These are phyloP conservation scores for Aurelia aurita complex sp. Pacific DNA, from an alignment of 30 jellyfish, hydroid and myxozoan genomes.

Conservation along the genomic window DNA sequence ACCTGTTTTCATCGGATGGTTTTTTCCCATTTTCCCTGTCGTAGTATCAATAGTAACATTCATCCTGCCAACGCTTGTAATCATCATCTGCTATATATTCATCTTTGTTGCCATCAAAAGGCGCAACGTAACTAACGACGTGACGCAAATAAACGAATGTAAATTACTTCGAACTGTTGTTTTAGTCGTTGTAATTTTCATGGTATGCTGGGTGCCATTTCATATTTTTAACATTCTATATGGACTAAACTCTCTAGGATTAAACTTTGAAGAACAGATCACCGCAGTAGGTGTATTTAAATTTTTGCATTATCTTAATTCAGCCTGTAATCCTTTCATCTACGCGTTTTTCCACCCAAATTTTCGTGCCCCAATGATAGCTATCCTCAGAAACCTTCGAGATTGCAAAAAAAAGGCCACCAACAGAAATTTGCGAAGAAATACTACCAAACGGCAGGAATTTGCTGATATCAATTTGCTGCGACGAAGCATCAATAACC, in stretches of 20 bases:
- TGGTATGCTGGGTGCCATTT: background rate
- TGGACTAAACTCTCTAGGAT: background rate
- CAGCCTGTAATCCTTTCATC: constrained; percentile 37
- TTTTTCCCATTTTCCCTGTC: background rate
- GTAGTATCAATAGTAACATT: background rate
- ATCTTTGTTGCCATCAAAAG: background rate
- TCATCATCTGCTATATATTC: background rate
- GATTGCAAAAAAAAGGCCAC: too few species aligned
- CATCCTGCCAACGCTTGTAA: background rate
- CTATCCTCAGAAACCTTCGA: too few species aligned
- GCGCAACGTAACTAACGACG: background rate
- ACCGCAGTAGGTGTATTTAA: background rate
- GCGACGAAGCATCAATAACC: too few species aligned
- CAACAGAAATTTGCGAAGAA: too few species aligned
- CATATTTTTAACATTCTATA: background rate
- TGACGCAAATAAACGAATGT: background rate
- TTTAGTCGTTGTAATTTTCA: background rate
- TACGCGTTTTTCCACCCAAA: constrained; percentile 16
- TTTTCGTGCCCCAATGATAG: too few species aligned
- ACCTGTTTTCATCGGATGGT: background rate
- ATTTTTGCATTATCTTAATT: constrained; percentile 12
- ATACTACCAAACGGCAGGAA: too few species aligned
- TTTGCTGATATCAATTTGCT: too few species aligned
- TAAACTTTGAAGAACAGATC: background rate
- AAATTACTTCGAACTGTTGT: background rate